These are phyloP conservation scores for Noctua janthe DNA, from an alignment of 2,888 invertebrate species.

Conservation along the genomic window DNA sequence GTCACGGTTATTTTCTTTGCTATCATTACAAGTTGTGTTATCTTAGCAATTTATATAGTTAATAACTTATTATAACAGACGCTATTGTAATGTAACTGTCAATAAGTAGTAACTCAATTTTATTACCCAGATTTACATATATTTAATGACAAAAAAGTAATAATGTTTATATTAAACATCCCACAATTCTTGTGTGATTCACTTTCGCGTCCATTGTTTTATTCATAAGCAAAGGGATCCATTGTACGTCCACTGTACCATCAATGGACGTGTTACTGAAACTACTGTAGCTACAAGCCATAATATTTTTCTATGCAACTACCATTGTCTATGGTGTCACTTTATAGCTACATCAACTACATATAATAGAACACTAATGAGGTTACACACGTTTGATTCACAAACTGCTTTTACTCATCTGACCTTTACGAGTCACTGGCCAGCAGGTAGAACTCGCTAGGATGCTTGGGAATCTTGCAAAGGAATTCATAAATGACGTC, in stretches of 20 bases:
- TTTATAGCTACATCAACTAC: neutral
- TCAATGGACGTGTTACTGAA: constrained; percentile 11
- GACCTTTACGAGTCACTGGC: constrained; percentile 41
- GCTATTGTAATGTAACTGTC: constrained; percentile 15
- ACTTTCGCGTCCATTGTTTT: constrained; percentile 40
- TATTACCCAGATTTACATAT: neutral
- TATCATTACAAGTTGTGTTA: constrained; percentile 15
- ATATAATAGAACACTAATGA: neutral
- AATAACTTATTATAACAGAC: constrained; percentile 11
- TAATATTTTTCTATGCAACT: constrained; percentile 35
- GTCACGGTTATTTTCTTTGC: constrained; percentile 21
- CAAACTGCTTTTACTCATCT: constrained; percentile 17
- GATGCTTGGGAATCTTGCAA: constrained; percentile 32
- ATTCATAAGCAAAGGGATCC: constrained; percentile 19
- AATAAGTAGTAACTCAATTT: constrained; percentile 5
- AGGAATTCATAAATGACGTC: constrained; percentile 52
- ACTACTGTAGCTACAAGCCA: neutral
- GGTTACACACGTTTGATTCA: constrained; percentile 22
- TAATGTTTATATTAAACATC: constrained; percentile 20
- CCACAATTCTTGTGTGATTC: constrained; percentile 16
- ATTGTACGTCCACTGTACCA: constrained; percentile 25
- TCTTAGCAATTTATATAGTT: constrained; percentile 25
- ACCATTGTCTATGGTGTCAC: constrained; percentile 1
- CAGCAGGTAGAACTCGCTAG: constrained; percentile 40
- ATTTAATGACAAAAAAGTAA: neutral